phyloP scores from a whole-genome alignment of 2,888 invertebrate species.

The Philaethria dido region DNA sequence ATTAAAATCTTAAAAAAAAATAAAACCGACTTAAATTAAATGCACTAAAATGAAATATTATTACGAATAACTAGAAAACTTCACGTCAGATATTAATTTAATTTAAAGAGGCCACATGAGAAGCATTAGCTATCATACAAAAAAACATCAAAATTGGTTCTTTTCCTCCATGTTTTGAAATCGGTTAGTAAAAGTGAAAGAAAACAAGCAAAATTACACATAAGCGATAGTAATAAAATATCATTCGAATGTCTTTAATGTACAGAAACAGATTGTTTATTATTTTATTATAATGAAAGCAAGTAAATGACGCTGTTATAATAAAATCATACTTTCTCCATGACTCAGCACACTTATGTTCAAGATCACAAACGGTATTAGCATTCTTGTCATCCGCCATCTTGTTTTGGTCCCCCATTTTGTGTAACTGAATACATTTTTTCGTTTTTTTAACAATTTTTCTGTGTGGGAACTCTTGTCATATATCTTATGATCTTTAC shows the following conservation, averaged over 20 bases:
- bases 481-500: constrained; percentile 45
- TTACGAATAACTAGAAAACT: too few species aligned
- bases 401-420: constrained; percentile 56
- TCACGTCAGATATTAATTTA: too few species aligned
- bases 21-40: too few species aligned
- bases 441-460: constrained; percentile 33
- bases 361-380: constrained; percentile 67
- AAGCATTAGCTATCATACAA: too few species aligned
- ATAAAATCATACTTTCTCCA: constrained; percentile 57
- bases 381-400: constrained; percentile 61
- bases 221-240: neutral
- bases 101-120: too few species aligned
- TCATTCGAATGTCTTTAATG: constrained; percentile 11
- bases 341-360: constrained; percentile 60
- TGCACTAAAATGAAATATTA: too few species aligned
- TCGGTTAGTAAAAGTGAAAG: constrained; percentile 1
- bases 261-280: constrained; percentile 6
- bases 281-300: constrained; percentile 17
- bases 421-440: constrained; percentile 36
- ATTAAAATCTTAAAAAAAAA: too few species aligned
- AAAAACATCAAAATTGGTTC: too few species aligned
- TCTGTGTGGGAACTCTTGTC: constrained; percentile 10
- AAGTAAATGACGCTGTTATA: constrained; percentile 15
- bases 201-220: neutral
- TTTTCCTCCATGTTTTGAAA: too few species aligned